These are phyloP conservation scores for Philereme transversata DNA, from an alignment of 2,888 invertebrate species.

Conservation along the genomic window DNA sequence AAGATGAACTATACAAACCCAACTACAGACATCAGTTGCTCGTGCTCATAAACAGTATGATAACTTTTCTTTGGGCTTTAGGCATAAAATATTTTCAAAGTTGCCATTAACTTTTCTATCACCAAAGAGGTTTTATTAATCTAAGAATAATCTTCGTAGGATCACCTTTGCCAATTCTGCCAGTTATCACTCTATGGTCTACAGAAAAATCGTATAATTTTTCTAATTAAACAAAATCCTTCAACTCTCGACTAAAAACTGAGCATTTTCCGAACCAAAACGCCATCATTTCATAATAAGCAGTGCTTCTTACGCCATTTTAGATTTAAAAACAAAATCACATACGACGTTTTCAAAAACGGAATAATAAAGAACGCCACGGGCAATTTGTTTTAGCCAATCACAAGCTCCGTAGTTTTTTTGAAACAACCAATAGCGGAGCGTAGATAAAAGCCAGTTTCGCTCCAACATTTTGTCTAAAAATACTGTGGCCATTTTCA, in stretches of 20 bases:
- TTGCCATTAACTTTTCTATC: no score
- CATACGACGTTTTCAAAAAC: constrained; percentile 66
- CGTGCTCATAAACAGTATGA: no score
- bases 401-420: constrained; percentile 76
- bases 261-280: constrained; percentile 38
- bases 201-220: constrained; percentile 66
- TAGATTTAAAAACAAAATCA: constrained; percentile 35
- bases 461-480: constrained; percentile 55
- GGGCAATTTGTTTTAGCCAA: constrained; percentile 84
- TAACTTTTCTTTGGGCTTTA: no score
- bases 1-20: no score
- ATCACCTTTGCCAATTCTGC: constrained; percentile 37
- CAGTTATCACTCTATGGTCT: constrained; percentile 35
- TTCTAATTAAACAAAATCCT: constrained; percentile 68
- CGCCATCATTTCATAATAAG: constrained; percentile 34
- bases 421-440: constrained; percentile 80
- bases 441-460: constrained; percentile 75
- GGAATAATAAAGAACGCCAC: constrained; percentile 71
- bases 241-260: constrained; percentile 42
- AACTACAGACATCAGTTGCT: no score
- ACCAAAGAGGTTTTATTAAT: no score
- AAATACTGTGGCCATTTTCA: constrained; percentile 63
- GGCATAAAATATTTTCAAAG: no score
- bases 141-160: not conserved
- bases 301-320: constrained; percentile 49